A percentile compares a stretch with the other conserved stretches of the same genome.
phyloP scores from a whole-genome alignment of 2,888 invertebrate genomes.

The Thereva unica region DNA sequence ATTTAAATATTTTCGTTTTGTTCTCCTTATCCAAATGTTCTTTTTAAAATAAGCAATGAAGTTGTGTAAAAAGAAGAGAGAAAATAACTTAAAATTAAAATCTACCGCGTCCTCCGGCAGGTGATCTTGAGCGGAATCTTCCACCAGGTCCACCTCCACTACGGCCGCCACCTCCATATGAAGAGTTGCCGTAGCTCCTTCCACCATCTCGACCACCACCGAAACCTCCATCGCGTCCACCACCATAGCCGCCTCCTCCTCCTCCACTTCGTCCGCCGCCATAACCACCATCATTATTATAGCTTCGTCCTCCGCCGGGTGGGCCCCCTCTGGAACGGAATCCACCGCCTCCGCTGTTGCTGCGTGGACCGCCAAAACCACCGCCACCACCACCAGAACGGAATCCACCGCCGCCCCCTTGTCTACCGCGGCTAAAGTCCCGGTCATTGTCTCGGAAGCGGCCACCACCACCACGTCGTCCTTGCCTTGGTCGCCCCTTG shows the following conservation, averaged over 20 bases:
- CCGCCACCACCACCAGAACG: conserved; percentile 59
- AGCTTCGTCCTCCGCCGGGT: conserved; percentile 48
- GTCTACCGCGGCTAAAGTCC: conserved; percentile 58
- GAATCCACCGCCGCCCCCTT: conserved; percentile 57
- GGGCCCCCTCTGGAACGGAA: conserved; percentile 58
- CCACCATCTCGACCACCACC: conserved; percentile 46
- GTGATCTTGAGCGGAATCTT: conserved; percentile 56
- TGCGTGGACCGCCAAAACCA: conserved; percentile 53
- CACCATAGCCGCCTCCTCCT: conserved; percentile 56
- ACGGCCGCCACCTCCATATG: conserved; percentile 59
- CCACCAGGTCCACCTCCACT: conserved; percentile 46
- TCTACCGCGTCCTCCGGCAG: conserved; percentile 50
- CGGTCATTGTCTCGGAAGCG: conserved; percentile 58
- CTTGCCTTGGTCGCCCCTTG: conserved; percentile 75
- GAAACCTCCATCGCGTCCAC: conserved; percentile 47
- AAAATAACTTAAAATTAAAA: conserved; percentile 20
- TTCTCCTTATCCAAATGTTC: conserved; percentile 24
- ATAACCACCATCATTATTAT: conserved; percentile 36
- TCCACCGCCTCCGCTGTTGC: conserved; percentile 56
- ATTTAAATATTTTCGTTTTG: conserved; percentile 2
- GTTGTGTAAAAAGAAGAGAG: conserved; percentile 16
- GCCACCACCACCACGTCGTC: conserved; percentile 62
- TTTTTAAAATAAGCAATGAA: conserved; percentile 24
- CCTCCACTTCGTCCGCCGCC: conserved; percentile 45
- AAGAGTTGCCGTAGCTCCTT: conserved; percentile 56